phyloP scores from a whole-genome alignment of 2,113 vertebrate species.

The Acinonyx jubatus region DNA sequence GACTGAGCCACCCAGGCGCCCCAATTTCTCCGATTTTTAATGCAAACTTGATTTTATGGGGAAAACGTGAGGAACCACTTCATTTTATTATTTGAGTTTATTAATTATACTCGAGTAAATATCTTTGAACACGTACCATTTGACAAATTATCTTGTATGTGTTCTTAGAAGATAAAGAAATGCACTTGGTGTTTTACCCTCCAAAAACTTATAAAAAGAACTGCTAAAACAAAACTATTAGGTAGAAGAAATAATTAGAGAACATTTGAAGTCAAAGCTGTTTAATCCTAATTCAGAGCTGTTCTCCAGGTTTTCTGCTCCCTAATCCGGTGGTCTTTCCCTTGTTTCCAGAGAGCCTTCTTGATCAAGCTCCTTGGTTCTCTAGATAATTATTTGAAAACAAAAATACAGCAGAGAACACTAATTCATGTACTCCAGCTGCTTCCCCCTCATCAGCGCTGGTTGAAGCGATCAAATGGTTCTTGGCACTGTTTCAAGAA shows the following conservation, averaged over 20 bases:
- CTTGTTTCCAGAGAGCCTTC: slow-evolving; percentile 15
- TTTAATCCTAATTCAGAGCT: slow-evolving; percentile 31
- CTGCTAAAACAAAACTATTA: slow-evolving; percentile 30
- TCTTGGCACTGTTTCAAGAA: slow-evolving; percentile 21
- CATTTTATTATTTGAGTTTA: slow-evolving; percentile 37
- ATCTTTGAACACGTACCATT: neutral
- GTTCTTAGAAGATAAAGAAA: slow-evolving; percentile 22
- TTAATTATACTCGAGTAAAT: slow-evolving; percentile 14
- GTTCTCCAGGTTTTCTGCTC: neutral
- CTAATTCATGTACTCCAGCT: slow-evolving; percentile 20
- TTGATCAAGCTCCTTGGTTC: slow-evolving; percentile 29
- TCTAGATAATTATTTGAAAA: neutral
- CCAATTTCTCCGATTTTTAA: slow-evolving; percentile 24
- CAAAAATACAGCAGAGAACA: slow-evolving; percentile 8
- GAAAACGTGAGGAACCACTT: neutral
- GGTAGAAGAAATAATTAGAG: neutral
- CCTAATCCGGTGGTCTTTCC: neutral
- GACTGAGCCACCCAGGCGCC: no score
- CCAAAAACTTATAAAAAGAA: neutral
- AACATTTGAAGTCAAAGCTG: neutral
- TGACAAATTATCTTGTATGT: neutral
- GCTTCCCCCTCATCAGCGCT: slow-evolving; percentile 17
- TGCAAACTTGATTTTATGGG: neutral
- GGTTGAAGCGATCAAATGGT: slow-evolving; percentile 40
- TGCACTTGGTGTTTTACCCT: neutral